Conservation (phyloP, 2,113 vertebrate genomes). For the Geothlypis trichas region DNA sequence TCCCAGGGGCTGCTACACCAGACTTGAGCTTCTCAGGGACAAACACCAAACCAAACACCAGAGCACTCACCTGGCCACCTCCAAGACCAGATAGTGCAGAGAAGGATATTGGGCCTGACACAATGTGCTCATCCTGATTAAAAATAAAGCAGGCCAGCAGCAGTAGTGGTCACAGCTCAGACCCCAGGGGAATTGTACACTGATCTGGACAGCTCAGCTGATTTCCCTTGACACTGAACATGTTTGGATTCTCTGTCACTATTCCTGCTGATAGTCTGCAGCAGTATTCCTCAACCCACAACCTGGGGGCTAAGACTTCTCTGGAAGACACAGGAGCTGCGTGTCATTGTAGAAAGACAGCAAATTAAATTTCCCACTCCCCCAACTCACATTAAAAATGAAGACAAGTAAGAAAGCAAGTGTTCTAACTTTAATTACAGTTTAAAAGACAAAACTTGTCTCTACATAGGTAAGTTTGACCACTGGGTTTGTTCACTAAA, state of each 20-base stretch:
- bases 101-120: neutral
- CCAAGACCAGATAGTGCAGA: neutral
- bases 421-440: neutral
- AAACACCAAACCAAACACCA: neutral
- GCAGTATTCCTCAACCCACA: neutral
- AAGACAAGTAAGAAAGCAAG: neutral
- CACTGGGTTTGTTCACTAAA: neutral
- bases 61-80: neutral
- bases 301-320: neutral
- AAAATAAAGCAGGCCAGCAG: neutral
- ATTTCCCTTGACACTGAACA: neutral
- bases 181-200: neutral
- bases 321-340: neutral
- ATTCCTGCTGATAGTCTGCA: neutral
- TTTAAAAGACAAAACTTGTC: neutral
- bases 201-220: neutral
- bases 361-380: neutral
- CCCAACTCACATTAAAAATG: neutral
- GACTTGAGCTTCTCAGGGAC: neutral
- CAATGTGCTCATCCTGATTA: neutral
- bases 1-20: neutral
- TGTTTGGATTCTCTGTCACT: neutral
- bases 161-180: neutral
- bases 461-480: neutral
- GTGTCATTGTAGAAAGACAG: neutral